Evolutionary conservation across 2,797 vertebrate genomes (phyloP), one percentile per base, ranked within the genome.

Genomic region (Hyperoplus lanceolatus): DNA sequence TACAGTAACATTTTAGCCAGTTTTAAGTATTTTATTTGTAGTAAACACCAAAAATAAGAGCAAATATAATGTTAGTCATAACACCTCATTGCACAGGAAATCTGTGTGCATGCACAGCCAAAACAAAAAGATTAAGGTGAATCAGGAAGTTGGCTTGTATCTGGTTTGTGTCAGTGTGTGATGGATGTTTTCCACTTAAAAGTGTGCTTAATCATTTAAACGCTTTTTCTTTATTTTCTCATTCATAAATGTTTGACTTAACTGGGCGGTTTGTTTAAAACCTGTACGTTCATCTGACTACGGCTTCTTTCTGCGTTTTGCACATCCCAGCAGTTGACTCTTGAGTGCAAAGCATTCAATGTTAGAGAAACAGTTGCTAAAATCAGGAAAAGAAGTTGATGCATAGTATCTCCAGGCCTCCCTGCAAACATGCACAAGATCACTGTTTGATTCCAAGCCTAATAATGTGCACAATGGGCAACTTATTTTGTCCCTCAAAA

Each of bases 141-240:
- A 63, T 7, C 16, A 21, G 70, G 70, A 56, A 39, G 21, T 21
- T 45, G 21, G 1, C 36, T 57, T n/a, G 6, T 61, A 18, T 43
- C 38, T 70, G 69, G 38, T 50, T 60, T 70, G 46, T 51, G 49
- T 62, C 68, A 60, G 58, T 72, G 15, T 72, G 21, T 39, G 15
- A 45, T 38, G 21, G 21, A 62, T 63, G 59, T 56, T 45, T 14
- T 46, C 3, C 11, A 62, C 18, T 10, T 3, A 45, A 6, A 29
- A 43, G 6, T 69, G 42, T 15, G 54, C 1, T 4, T 41, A 18
- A 21, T 43, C 36, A 38, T 45, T 15, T 61, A 14, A 10, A 10
- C 3, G 36, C 1, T 54, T 42, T 62, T n/a, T 43, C 5, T 48
- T 36, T 43, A n/a, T n/a, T 43, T 43, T 61, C n/a, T 46, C 18